Conservation (phyloP, 2,888 invertebrate genomes). For the Scelioninae gen. 2 region DNA sequence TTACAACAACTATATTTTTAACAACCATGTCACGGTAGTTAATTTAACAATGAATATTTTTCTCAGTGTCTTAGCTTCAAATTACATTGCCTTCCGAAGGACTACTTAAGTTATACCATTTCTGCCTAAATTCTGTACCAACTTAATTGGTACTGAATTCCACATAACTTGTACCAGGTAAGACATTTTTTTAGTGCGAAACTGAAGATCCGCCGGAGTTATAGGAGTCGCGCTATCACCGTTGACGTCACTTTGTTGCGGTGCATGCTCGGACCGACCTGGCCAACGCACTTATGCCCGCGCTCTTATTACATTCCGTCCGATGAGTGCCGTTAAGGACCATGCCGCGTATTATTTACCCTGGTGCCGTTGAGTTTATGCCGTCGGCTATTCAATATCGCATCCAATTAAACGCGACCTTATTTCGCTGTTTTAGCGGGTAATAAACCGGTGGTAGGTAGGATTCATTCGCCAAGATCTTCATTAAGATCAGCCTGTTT, state of each 20-base stretch:
- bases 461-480: slow-evolving; percentile 35
- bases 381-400: slow-evolving; percentile 40
- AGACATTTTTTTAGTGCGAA: no score
- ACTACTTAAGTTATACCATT: no score
- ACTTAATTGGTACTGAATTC: no score
- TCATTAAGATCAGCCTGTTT: slow-evolving; percentile 34
- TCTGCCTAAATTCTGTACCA: no score
- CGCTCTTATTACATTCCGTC: slow-evolving; percentile 69
- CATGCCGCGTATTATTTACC: slow-evolving; percentile 55
- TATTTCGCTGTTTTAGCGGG: slow-evolving; percentile 25
- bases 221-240: no score
- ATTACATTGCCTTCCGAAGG: no score
- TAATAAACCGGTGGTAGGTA: slow-evolving; percentile 34
- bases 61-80: no score
- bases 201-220: no score
- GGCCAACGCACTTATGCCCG: slow-evolving; percentile 4
- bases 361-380: slow-evolving; percentile 27
- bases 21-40: no score
- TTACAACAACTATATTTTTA: no score
- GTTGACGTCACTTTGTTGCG: background rate
- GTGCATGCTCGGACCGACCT: background rate
- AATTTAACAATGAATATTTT: no score
- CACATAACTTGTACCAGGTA: no score
- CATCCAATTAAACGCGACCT: slow-evolving; percentile 48
- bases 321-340: slow-evolving; percentile 65